phyloP scores from a whole-genome alignment of 2,113 vertebrate genomes.

The Bos taurus region ARS-UCD2.0 NC_037330.1:5814501-5815000 shows the following conservation, averaged over 20 bases:
- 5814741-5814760: not conserved
- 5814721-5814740: not conserved
- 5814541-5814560: not conserved
- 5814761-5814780: not conserved
- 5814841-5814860: not conserved
- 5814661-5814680: not conserved
- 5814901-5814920: not conserved
- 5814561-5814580: not conserved
- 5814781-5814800: not conserved
- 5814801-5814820: not conserved
- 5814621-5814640: not conserved
- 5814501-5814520: not conserved
- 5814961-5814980: not conserved
- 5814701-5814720: not conserved
- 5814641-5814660: not conserved
- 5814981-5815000: not conserved
- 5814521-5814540: not conserved
- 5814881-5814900: not conserved
- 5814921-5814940: not conserved
- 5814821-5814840: not conserved
- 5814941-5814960: not conserved
- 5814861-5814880: not conserved
- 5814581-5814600: not conserved
- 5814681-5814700: not conserved
- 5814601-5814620: accelerated